Evolutionary conservation across 2,888 invertebrate genomes (phyloP).

Genomic region (Andrena fulva): DNA sequence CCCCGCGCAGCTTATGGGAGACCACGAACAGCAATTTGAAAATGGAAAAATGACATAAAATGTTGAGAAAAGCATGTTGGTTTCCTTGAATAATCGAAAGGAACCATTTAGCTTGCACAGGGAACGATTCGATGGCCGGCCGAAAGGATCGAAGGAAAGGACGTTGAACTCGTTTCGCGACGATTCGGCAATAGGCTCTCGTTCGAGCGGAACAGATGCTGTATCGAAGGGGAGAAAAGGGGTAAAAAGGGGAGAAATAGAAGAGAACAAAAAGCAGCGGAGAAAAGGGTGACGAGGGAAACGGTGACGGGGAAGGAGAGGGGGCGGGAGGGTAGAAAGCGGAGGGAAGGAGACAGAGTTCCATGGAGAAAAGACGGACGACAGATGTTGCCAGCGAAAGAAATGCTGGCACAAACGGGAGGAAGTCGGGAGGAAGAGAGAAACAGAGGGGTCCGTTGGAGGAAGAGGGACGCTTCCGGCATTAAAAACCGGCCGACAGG

Average conservation of each 20-base stretch:
- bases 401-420: conserved; percentile 72
- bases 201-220: conserved; percentile 58
- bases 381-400: conserved; percentile 72
- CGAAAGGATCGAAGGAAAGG: not conserved
- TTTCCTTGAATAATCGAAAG: no score
- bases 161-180: conserved; percentile 29
- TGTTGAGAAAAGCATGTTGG: no score
- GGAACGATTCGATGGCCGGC: not conserved
- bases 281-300: conserved; percentile 37
- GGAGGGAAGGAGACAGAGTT: conserved; percentile 45
- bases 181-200: conserved; percentile 38
- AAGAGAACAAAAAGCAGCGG: conserved; percentile 28
- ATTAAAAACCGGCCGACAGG: conserved; percentile 75
- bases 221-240: conserved; percentile 32
- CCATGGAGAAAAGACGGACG: conserved; percentile 68
- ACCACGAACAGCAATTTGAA: no score
- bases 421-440: conserved; percentile 70
- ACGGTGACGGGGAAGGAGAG: conserved; percentile 28
- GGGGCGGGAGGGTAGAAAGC: conserved; percentile 42
- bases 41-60: no score
- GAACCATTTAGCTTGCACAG: not conserved
- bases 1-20: no score
- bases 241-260: conserved; percentile 15
- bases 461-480: conserved; percentile 71
- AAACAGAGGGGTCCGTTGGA: conserved; percentile 49